Conservation (phyloP, 64 coral and sea anemone genomes). For the Actinia tenebrosa region DNA sequence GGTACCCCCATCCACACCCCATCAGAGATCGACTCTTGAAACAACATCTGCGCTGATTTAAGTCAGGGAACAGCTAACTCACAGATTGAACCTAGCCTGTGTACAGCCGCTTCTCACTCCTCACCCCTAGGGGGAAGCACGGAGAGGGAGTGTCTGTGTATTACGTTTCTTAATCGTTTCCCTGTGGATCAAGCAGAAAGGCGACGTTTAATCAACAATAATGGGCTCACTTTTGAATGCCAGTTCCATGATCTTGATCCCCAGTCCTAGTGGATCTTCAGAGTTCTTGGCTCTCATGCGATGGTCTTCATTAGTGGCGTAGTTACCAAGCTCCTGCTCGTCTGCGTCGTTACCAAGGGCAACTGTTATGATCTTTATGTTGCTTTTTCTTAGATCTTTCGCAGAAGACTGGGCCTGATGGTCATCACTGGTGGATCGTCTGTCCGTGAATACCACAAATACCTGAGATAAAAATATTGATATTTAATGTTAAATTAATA, state of each 20-base stretch:
- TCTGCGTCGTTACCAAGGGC: conserved; percentile 41
- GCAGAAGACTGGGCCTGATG: neutral
- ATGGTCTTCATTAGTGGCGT: conserved; percentile 39
- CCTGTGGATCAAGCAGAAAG: too few relatives aligned
- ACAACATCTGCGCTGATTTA: too few relatives aligned
- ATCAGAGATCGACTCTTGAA: too few relatives aligned
- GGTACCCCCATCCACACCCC: too few relatives aligned
- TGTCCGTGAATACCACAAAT: conserved; percentile 54
- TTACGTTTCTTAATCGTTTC: too few relatives aligned
- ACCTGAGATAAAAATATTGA: neutral
- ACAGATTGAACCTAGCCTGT: too few relatives aligned
- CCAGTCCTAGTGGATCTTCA: conserved; percentile 47
- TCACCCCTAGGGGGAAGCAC: too few relatives aligned
- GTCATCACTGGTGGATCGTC: conserved; percentile 45
- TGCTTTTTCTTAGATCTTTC: conserved; percentile 19
- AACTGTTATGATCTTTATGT: conserved; percentile 33
- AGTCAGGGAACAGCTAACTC: too few relatives aligned
- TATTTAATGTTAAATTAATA: neutral
- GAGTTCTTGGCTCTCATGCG: neutral
- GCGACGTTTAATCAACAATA: too few relatives aligned
- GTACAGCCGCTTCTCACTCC: too few relatives aligned
- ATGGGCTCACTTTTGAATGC: conserved; percentile 38
- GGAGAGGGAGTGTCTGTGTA: too few relatives aligned
- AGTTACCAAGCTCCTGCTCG: conserved; percentile 21
- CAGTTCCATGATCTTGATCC: conserved; percentile 45